Evolutionary conservation across 2,797 vertebrate species (phyloP), one percentile per base, ranked within the genome.

Genomic region (Pangasius macronema): DNA sequence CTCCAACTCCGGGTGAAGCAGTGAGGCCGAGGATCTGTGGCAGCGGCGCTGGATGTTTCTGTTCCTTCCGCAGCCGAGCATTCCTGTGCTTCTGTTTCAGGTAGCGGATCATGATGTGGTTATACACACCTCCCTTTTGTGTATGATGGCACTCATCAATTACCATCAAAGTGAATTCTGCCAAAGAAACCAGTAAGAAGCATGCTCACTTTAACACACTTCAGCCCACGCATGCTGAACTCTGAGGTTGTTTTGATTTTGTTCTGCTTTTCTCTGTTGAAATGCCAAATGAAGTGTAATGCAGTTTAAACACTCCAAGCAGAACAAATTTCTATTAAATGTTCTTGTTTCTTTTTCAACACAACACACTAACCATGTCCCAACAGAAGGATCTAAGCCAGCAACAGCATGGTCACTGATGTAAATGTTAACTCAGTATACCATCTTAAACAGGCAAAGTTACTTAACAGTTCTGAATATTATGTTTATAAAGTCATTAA

Each of bases 61-160:
- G 93, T 93, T 95, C 93, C 94, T 99, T 98, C 73, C 85, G 88
- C 67, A 94, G 91, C n/a, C 2, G 91, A 16, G 0, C 80, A 89
- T 99, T 99, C 89, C 91, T 95, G 88, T 95, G 92, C 89, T 98
- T 99, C 91, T 98, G 96, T 90, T 94, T 96, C 92, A 99, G 93
- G 92, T 98, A 99, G 70, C 96, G 96, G 90, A 96, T 95, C 99
- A 99, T 99, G 87, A 99, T 97, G 89, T 97, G 96, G 92, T 99
- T 99, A 93, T 99, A 99, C 63, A 98, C 97, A 0, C 10, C 97
- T 82, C 97, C 98, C 91, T 99, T 99, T 89, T 98, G 96, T 61
- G 98, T 99, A 93, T 99, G 98, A 93, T 99, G 98, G 87, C 98
- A 99, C 92, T 99, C 99, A 85, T 99, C 98, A 24, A 99, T 98